Percentiles rank a stretch among this genome's conserved stretches.
Evolutionary conservation across 2,797 vertebrate species (phyloP).

Genomic region (Pitangus sulphuratus): DNA sequence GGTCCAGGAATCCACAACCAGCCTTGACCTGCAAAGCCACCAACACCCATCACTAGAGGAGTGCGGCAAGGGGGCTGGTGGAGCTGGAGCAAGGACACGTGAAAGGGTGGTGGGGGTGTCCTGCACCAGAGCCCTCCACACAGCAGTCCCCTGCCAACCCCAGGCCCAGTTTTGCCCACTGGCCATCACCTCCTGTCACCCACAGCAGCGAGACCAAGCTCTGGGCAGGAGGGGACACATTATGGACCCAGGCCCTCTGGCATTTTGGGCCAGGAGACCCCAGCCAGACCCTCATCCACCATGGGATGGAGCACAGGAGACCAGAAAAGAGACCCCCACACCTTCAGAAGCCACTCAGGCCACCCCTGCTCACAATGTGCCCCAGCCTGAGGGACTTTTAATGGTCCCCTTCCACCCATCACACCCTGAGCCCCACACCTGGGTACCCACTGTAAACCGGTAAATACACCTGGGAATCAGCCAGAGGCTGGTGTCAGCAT

Average conservation of each 20-base stretch:
- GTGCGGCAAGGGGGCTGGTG: neutral
- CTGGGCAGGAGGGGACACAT: neutral
- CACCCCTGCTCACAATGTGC: neutral
- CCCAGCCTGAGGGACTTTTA: neutral
- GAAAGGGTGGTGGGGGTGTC: neutral
- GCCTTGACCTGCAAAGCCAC: neutral
- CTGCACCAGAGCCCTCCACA: neutral
- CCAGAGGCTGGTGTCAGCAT: neutral
- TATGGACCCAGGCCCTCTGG: neutral
- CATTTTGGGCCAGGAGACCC: neutral
- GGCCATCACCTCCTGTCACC: neutral
- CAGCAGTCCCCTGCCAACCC: neutral
- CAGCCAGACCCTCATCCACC: neutral
- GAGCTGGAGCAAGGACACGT: rapidly evolving
- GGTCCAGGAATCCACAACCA: neutral
- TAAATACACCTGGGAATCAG: neutral
- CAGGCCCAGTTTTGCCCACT: no score
- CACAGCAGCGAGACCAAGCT: rapidly evolving
- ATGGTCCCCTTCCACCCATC: neutral
- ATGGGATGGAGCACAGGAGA: neutral
- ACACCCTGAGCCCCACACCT: neutral
- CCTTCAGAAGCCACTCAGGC: neutral
- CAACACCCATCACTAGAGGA: rapidly evolving
- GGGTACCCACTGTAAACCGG: neutral
- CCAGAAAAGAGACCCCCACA: neutral